These are phyloP conservation scores for Betta splendens DNA, from an alignment of 2,797 vertebrate species.

Conservation along the genomic window DNA sequence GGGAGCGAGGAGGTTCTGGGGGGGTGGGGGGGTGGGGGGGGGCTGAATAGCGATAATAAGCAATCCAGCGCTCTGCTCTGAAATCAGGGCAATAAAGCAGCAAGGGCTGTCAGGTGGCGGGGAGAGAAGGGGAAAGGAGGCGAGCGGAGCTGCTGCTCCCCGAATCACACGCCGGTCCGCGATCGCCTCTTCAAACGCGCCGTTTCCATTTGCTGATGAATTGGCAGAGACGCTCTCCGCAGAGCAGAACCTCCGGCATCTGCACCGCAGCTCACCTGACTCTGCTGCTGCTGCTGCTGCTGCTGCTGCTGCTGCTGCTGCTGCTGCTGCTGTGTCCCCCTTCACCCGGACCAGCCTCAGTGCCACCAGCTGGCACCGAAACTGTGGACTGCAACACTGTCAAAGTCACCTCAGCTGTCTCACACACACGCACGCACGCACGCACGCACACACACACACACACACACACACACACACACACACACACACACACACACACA, in stretches of 20 bases:
- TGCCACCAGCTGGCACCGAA: conserved; percentile 59
- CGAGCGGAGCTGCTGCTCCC: too few species aligned
- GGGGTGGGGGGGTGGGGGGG: conserved; percentile 17
- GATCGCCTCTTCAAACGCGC: too few species aligned
- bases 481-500: too few species aligned
- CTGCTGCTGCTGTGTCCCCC: conserved; percentile 22
- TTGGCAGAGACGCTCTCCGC: neutral
- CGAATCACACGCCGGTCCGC: too few species aligned
- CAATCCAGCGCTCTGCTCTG: conserved; percentile 66
- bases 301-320: neutral
- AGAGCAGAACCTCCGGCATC: conserved; percentile 9
- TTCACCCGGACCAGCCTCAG: conserved; percentile 20
- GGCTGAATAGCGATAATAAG: conserved; percentile 70
- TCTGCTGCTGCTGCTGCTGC: neutral
- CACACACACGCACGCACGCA: too few species aligned
- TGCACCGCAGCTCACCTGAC: conserved; percentile 33
- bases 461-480: too few species aligned
- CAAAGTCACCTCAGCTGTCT: conserved; percentile 71
- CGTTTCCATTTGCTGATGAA: neutral
- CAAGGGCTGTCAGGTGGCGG: conserved; percentile 27
- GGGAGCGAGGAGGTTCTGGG: neutral
- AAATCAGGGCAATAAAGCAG: conserved; percentile 67
- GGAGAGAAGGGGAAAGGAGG: neutral
- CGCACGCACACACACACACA: too few species aligned
- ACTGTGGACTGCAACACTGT: conserved; percentile 70